Base-by-base conservation (phyloP, 1,140 invertebrate genomes). In the Yoshiicerus persimilis region DNA sequence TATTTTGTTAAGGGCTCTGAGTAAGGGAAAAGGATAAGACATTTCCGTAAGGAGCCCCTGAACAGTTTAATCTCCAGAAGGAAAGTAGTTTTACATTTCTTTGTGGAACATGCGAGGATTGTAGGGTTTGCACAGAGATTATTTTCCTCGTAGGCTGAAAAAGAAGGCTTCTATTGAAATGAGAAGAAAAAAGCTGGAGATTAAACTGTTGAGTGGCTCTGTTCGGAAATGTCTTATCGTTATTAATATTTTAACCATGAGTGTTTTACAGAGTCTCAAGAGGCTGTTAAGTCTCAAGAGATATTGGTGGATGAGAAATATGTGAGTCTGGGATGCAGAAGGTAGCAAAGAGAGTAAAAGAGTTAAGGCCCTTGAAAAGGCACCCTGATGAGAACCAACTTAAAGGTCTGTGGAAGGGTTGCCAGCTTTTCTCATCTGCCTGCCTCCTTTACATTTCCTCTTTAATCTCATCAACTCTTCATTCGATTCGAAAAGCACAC, bases 361-460 rank as follows among this genome's bases (percentile, higher is more conserved):
- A 84, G 75, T 83, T 88, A 47, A 66, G 70, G 47, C 80, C 77
- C 87, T 64, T 84, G 27, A 84, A 36, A 84, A 77, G 87, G 87
- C 83, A 83, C 87, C 87, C 87, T 85, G 87, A 88, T 88, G 87
- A 88, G 87, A 34, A 66, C 47, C 16, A 66, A 70, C 27, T 64
- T 10, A 9, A 87, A 87, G n/a, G n/a, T n/a, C n/a, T n/a, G n/a
- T n/a, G n/a, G n/a, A n/a, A 87, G 86, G 75, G 86, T 87, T 87
- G 86, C 87, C 83, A 85, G 47, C 39, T 36, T 36, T 66, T 13
- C 64, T 66, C 27, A 66, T 30, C 30, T 70, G 25, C 23, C 64
- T 70, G 11, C 64, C 25, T 30, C 9, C 25, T 30, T 30, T 30
- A 27, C 11, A 6, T 70, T 27, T 27, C 23, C 10, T 25, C 23